Percentiles rank a stretch among this genome's conserved stretches.
phyloP scores from a whole-genome alignment of 1,140 invertebrate species.

The Luehdorfia chinensis region DNA sequence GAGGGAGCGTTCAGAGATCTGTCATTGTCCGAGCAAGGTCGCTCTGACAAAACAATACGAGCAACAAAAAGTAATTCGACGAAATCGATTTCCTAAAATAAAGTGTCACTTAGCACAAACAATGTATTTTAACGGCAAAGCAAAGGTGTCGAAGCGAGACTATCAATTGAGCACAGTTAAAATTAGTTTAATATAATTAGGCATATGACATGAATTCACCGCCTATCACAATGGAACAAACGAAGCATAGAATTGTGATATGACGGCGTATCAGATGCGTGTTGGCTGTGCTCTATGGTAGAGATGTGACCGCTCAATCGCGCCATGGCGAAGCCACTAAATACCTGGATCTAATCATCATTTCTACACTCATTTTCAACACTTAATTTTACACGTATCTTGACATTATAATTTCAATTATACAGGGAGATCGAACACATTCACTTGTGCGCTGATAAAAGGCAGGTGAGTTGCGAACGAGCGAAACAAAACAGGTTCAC shows the following conservation, averaged over 20 bases:
- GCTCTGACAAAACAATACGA: conserved; percentile 34
- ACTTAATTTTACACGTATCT: conserved; percentile 76
- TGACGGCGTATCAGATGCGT: conserved; percentile 59
- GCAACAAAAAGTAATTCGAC: conserved; percentile 32
- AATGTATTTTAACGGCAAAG: conserved; percentile 7
- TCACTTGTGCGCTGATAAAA: neutral
- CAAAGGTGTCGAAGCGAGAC: conserved; percentile 24
- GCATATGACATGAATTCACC: conserved; percentile 70
- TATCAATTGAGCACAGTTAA: conserved; percentile 54
- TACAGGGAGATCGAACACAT: conserved; percentile 35
- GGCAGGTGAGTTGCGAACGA: conserved; percentile 6
- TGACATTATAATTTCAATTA: conserved; percentile 63
- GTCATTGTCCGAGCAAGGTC: conserved; percentile 59
- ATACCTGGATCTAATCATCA: conserved; percentile 75
- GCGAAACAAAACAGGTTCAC: too few species aligned
- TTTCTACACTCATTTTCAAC: conserved; percentile 76
- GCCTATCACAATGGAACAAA: conserved; percentile 64
- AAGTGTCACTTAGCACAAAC: conserved; percentile 11
- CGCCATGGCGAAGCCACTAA: conserved; percentile 44
- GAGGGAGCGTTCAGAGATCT: conserved; percentile 48
- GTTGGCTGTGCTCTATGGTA: conserved; percentile 48
- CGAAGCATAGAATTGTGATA: conserved; percentile 70
- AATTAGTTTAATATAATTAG: conserved; percentile 68
- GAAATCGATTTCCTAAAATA: conserved; percentile 37
- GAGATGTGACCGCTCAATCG: conserved; percentile 71